Conservation (phyloP, 2,797 vertebrate genomes). For the Phaenicophaeus curvirostris region DNA sequence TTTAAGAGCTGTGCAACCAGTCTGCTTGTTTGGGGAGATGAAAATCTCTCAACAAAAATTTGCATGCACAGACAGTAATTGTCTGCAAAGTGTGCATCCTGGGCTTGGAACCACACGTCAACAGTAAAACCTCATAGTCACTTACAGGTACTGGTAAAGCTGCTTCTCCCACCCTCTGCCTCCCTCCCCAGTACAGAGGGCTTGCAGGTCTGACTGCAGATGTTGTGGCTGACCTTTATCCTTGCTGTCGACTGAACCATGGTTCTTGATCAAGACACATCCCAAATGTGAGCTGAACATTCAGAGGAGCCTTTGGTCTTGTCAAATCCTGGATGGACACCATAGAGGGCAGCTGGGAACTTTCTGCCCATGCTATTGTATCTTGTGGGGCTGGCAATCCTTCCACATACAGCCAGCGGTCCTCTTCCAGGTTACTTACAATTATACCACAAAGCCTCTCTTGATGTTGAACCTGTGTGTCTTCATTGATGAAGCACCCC, state of each 20-base stretch:
- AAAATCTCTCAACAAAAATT: background rate
- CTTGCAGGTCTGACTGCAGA: background rate
- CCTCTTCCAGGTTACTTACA: background rate
- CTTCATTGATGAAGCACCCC: slow-evolving; percentile 45
- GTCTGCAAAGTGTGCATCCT: background rate
- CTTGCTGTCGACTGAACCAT: background rate
- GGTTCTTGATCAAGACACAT: background rate
- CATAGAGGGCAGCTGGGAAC: background rate
- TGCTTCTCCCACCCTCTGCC: background rate
- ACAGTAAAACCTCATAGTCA: background rate
- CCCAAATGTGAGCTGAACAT: background rate
- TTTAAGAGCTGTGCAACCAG: slow-evolving; percentile 21
- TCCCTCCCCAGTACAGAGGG: background rate
- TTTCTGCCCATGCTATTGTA: rapidly evolving
- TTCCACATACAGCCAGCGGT: background rate
- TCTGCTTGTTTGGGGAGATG: background rate
- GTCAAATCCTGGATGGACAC: background rate
- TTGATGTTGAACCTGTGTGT: background rate
- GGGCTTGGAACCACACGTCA: background rate
- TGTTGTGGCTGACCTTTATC: background rate
- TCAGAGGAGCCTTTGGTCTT: background rate
- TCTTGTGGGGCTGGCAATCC: background rate
- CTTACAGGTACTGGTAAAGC: background rate
- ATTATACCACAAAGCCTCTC: background rate
- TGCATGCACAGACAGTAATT: background rate